phyloP scores from a whole-genome alignment of 2,113 vertebrate genomes.

The Dinomys branickii region DNA sequence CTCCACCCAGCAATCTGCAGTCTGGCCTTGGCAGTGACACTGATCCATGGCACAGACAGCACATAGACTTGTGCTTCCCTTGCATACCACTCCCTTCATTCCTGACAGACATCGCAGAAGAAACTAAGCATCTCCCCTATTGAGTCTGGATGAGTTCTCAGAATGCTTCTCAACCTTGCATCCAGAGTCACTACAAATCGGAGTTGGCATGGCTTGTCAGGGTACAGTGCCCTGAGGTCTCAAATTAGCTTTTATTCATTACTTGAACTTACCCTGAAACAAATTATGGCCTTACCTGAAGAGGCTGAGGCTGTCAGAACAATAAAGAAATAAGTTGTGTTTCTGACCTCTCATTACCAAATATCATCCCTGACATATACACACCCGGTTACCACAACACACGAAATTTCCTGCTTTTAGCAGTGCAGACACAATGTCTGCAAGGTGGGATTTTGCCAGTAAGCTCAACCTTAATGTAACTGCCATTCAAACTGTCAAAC shows the following conservation, averaged over 20 bases:
- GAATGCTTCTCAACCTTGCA: not conserved
- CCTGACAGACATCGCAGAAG: not conserved
- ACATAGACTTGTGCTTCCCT: not conserved
- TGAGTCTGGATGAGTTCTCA: constrained; percentile 5
- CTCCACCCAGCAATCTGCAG: not conserved
- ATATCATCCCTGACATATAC: not conserved
- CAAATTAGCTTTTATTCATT: not conserved
- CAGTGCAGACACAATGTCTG: not conserved
- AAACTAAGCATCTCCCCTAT: not conserved
- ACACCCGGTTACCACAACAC: not conserved
- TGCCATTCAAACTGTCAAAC: constrained; percentile 5
- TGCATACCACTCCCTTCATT: not conserved
- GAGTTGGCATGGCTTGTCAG: not conserved
- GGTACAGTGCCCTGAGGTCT: not conserved
- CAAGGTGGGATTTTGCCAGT: not conserved
- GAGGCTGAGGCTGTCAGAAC: not conserved
- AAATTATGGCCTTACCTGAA: not conserved
- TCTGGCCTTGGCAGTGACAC: not conserved
- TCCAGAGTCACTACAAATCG: not conserved
- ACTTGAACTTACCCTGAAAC: not conserved
- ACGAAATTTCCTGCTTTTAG: not conserved
- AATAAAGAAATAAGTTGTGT: constrained; percentile 2
- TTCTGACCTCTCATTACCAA: constrained; percentile 4
- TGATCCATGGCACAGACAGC: not conserved
- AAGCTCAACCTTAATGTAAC: not conserved